Base-by-base conservation (phyloP, 2,113 vertebrate species). In the Podiceps cristatus region DNA sequence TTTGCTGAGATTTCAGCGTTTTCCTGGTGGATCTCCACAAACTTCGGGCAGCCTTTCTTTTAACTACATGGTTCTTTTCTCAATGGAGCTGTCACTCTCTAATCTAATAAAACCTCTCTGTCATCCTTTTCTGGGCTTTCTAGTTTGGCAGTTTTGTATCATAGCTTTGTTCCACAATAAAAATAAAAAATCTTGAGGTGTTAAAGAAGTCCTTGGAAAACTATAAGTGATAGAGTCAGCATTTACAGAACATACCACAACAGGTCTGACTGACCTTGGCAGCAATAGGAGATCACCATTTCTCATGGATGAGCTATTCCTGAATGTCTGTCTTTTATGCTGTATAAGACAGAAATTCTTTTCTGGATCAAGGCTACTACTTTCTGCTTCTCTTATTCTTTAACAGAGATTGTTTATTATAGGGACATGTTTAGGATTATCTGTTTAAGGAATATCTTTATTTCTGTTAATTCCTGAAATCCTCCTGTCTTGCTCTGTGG, bases 171-270 rank as follows among this genome's bases (percentile, higher is more conserved):
- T 97, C 64, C 72, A 94, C 83, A 89, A 96, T 78, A 92, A 90
- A 95, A 97, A 84, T 88, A 94, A 96, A 92, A 95, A 92, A 91
- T 67, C 68, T 77, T 28, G 66, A n/a, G 20, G 42, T 90, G 75
- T 94, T 97, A 88, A 88, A 84, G 78, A 77, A 95, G 88, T 88
- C 95, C 96, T 96, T 95, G 88, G 88, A 81, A 97, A 95, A 84
- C 60, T 86, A 1, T 88, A 92, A 96, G n/a, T 68, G 86, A 78
- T 81, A 55, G 88, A 95, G 86, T 95, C 91, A 87, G 91, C 79
- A 72, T 95, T 95, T 96, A 77, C 79, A 75, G 77, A 94, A 75
- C 55, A 18, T 84, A 74, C 24, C 84, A 79, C 92, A 93, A 91
- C 67, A 88, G 77, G 71, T 97, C 84, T 94, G 74, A 67, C 78